These are phyloP conservation scores for Thalassoma bifasciatum DNA, from an alignment of 2,113 vertebrate species.

Conservation along the genomic window DNA sequence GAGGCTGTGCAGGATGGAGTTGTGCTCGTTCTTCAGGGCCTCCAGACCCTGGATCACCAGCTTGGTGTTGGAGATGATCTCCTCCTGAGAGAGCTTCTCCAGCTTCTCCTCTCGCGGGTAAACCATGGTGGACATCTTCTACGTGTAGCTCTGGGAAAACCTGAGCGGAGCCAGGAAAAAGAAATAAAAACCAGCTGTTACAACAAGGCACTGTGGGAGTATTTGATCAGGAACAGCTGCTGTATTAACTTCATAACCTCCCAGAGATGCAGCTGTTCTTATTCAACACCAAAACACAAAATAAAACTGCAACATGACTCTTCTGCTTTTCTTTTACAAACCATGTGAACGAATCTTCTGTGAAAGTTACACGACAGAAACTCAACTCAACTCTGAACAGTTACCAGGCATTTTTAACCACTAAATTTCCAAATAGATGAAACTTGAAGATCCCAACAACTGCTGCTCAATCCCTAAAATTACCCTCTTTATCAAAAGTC, in stretches of 20 bases:
- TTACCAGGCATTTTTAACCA: too few species aligned
- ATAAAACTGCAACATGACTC: background rate
- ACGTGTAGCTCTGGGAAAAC: constrained; percentile 69
- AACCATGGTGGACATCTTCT: constrained; percentile 92
- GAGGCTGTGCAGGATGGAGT: constrained; percentile 97
- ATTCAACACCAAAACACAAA: background rate
- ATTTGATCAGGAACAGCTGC: constrained; percentile 21
- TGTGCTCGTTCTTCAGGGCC: constrained; percentile 96
- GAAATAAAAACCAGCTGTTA: background rate
- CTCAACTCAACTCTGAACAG: too few species aligned
- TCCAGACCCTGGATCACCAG: constrained; percentile 98
- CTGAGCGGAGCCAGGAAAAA: constrained; percentile 30
- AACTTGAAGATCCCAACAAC: too few species aligned
- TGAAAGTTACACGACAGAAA: too few species aligned
- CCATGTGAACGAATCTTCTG: background rate
- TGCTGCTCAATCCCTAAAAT: too few species aligned
- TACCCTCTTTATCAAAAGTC: too few species aligned
- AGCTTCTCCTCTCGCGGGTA: constrained; percentile 93
- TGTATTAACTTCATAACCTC: background rate
- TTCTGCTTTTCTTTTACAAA: too few species aligned
- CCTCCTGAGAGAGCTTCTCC: constrained; percentile 96
- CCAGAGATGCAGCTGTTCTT: constrained; percentile 39
- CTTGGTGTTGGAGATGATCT: constrained; percentile 97
- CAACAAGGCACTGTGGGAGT: background rate
- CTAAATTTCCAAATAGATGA: too few species aligned